phyloP scores from a whole-genome alignment of 1,140 invertebrate genomes.

The Brachionus rotundiformis region DNA sequence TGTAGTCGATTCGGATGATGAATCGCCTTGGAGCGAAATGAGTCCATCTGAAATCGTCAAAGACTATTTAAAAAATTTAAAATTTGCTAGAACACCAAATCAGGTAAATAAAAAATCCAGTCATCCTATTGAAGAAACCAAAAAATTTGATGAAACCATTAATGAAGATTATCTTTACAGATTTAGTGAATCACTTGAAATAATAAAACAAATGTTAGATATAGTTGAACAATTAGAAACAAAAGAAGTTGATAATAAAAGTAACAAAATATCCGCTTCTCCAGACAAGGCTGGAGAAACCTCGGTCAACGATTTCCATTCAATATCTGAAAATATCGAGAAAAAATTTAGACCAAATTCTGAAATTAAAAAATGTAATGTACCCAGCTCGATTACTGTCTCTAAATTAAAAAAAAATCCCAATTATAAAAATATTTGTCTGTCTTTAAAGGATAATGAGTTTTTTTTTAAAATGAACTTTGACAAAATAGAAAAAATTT shows the following conservation, averaged over 20 bases:
- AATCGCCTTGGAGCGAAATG: constrained; percentile 10
- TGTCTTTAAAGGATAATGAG: not conserved
- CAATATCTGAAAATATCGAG: not conserved
- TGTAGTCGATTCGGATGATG: not conserved
- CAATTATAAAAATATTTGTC: not conserved
- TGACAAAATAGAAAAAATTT: not conserved
- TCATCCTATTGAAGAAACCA: not conserved
- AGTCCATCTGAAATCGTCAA: not conserved
- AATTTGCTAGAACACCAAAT: not conserved
- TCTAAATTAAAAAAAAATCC: not conserved
- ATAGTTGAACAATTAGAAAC: not conserved
- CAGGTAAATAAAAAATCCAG: not conserved
- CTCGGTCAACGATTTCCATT: not conserved
- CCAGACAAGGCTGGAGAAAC: not conserved
- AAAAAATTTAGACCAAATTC: not conserved
- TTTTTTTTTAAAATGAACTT: not conserved
- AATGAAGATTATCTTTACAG: constrained; percentile 22
- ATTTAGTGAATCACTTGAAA: not conserved
- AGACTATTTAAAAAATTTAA: not conserved
- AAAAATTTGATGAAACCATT: not conserved
- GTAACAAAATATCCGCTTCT: not conserved
- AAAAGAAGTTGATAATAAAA: not conserved
- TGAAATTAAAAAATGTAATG: not conserved
- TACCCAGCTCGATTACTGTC: not conserved
- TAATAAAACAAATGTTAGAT: not conserved